These are phyloP conservation scores for Mormoops blainvillei DNA, from an alignment of 2,113 vertebrate species.

Conservation along the genomic window DNA sequence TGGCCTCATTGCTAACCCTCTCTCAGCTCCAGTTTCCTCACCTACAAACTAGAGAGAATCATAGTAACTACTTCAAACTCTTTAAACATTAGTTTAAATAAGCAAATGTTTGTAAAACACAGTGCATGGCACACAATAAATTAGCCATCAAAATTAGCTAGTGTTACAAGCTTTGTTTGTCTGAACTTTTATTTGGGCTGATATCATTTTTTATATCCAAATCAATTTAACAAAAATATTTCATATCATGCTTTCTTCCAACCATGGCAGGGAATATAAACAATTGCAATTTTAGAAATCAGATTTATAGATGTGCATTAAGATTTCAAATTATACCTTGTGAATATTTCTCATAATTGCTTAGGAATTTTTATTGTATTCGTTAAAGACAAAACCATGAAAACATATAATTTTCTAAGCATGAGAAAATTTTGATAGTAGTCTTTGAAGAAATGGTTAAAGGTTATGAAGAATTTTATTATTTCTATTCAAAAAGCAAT, in stretches of 20 bases:
- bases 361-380: not conserved
- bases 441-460: not conserved
- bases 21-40: not conserved
- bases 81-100: not conserved
- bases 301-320: not conserved
- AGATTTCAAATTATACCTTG: not conserved
- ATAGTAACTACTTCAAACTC: not conserved
- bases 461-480: not conserved
- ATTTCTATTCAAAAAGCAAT: not conserved
- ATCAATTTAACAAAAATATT: conserved; percentile 29
- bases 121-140: not conserved
- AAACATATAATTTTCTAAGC: not conserved
- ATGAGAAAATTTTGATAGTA: not conserved
- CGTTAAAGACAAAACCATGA: conserved; percentile 8
- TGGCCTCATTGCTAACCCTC: not conserved
- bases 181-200: not conserved
- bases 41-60: not conserved
- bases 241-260: not conserved
- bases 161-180: not conserved
- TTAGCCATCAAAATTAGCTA: not conserved
- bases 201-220: not conserved
- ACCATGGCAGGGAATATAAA: not conserved
- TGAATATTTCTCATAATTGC: not conserved
- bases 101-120: not conserved
- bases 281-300: conserved; percentile 1